Evolutionary conservation across 2,888 invertebrate species (phyloP).

Genomic region (Clepsis dumicolana): DNA sequence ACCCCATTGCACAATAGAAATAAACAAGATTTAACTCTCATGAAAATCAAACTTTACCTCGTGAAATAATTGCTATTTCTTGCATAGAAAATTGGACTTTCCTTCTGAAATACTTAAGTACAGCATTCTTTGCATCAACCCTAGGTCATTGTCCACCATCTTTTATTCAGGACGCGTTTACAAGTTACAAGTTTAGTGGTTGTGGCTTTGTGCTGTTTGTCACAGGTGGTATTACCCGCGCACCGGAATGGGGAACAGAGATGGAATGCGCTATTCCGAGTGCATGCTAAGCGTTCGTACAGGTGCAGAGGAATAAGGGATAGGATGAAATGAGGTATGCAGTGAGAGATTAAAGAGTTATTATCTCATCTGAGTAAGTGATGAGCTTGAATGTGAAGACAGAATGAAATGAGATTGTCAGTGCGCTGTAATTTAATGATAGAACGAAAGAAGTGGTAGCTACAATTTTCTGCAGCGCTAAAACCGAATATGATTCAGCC

Average conservation of each 20-base stretch:
- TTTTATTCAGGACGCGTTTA: conserved; percentile 71
- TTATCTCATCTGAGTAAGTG: not conserved
- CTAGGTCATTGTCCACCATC: conserved; percentile 62
- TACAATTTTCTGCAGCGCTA: not conserved
- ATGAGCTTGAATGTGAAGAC: not conserved
- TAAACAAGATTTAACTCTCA: too few species aligned
- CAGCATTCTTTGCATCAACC: not conserved
- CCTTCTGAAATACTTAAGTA: too few species aligned
- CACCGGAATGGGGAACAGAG: conserved; percentile 3
- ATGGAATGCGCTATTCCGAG: conserved; percentile 12
- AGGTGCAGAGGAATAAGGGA: not conserved
- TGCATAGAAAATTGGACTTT: too few species aligned
- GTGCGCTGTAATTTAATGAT: not conserved
- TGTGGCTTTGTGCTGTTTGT: conserved; percentile 40
- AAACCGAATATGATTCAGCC: not conserved
- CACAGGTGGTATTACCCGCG: conserved; percentile 40
- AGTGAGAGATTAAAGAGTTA: not conserved
- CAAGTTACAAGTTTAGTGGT: conserved; percentile 54
- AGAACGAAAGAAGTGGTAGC: not conserved
- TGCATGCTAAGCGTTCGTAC: conserved; percentile 4
- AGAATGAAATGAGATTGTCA: not conserved
- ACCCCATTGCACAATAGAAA: too few species aligned
- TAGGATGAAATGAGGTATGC: not conserved
- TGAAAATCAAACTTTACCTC: too few species aligned
- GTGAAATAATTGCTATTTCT: too few species aligned